Evolutionary conservation across 2,113 vertebrate genomes (phyloP), one percentile per base, ranked within the genome.

Genomic region (Xyliphius kryptos): DNA sequence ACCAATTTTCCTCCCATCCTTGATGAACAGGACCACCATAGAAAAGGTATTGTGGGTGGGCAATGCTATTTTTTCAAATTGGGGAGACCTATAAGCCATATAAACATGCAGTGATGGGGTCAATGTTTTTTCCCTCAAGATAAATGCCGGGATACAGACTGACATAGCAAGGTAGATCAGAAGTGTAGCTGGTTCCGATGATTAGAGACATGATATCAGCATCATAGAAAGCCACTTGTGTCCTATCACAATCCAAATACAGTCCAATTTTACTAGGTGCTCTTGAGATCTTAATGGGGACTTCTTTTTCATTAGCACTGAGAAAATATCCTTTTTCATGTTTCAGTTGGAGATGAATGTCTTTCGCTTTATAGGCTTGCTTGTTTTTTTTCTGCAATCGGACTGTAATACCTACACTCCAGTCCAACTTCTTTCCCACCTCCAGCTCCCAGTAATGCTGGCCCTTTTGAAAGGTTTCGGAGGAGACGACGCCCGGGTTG

Each of bases 381-480:
- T 48, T 46, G 19, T 16, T 2, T 14, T 12, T 11, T 13, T 17
- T 48, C 6, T 55, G 17, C 50, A 38, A 6, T 41, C 56, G 19
- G 16, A 37, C 14, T 32, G 41, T 63, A 5, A 82, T 16, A 0
- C 77, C 73, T 1, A 80, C 5, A 17, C 64, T 69, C 78, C 78
- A 80, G 38, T 57, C 66, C 2, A 43, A 16, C 38, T 76, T 69
- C 6, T 12, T 40, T 6, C 76, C 75, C 9, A 78, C 69, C 2
- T 78, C 71, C 12, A 63, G 41, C 62, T 83, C 77, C 67, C 75
- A 74, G 63, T 79, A 81, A 64, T 76, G 66, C 50, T 72, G 67
- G 17, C 76, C 73, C 9, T 37, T 53, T 1, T 16, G 50, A 49
- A 77, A 82, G 36, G 41, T 5, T 26, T 26, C 49, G 1, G 10